Conservation (phyloP, 1,140 invertebrate species). For the Gonioctena quinquepunctata region DNA sequence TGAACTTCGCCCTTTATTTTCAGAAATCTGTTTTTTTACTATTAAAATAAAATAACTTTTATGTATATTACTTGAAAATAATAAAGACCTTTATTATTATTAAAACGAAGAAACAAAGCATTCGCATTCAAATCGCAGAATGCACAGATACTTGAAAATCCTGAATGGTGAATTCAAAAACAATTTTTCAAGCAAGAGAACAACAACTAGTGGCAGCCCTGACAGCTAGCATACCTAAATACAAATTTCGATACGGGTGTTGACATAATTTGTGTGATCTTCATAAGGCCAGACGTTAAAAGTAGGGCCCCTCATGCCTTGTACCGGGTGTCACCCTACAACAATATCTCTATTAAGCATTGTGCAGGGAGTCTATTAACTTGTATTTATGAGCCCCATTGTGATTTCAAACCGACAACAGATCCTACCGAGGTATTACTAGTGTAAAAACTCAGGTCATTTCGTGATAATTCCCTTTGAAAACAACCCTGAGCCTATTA, state of each 20-base stretch:
- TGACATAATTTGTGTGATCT: constrained; percentile 34
- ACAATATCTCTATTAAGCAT: constrained; percentile 48
- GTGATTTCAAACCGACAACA: constrained; percentile 1
- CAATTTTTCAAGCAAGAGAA: constrained; percentile 9
- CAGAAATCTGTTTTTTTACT: too few relatives aligned
- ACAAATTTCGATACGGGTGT: constrained; percentile 31
- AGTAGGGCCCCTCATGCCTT: constrained; percentile 25
- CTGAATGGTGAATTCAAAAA: neutral
- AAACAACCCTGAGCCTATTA: neutral
- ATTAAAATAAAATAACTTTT: too few relatives aligned
- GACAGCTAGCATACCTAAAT: constrained; percentile 9
- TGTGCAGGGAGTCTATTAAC: constrained; percentile 43
- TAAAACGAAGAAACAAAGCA: too few relatives aligned
- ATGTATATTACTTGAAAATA: too few relatives aligned
- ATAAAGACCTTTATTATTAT: too few relatives aligned
- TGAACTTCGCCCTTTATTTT: too few relatives aligned
- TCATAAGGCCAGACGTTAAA: constrained; percentile 23
- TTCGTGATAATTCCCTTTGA: neutral
- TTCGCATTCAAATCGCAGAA: too few relatives aligned
- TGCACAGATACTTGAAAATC: neutral
- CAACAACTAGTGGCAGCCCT: constrained; percentile 6
- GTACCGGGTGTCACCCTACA: constrained; percentile 41
- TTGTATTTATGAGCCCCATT: constrained; percentile 43
- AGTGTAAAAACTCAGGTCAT: neutral
- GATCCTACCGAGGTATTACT: neutral